A percentile compares a stretch with the other conserved stretches of the same genome.
These are phyloP conservation scores for Chiloscyllium plagiosum DNA, from an alignment of 2,113 vertebrate genomes.

Conservation along the genomic window DNA sequence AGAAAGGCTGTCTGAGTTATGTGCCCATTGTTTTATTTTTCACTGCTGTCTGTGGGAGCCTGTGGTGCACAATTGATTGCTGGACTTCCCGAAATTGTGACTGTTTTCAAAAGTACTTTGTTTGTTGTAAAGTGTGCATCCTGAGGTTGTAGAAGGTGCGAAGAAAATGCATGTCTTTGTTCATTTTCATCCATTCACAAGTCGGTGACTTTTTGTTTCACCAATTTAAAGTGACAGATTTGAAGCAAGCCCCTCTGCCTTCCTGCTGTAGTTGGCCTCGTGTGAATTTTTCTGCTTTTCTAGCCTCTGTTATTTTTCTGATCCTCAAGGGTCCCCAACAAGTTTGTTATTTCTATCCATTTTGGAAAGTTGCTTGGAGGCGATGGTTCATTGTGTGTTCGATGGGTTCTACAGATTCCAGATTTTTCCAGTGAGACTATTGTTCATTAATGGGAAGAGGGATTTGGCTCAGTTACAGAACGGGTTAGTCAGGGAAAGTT, in stretches of 20 bases:
- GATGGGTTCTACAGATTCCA: not conserved
- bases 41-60: no score
- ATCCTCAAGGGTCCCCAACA: not conserved
- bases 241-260: not conserved
- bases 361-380: not conserved
- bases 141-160: no score
- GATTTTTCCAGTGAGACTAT: not conserved
- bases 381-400: not conserved
- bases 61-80: no score
- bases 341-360: not conserved
- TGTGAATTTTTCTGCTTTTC: not conserved
- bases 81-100: no score
- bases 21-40: not conserved
- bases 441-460: not conserved
- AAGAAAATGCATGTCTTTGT: no score
- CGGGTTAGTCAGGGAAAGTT: not conserved
- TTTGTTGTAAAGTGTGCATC: no score
- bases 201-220: no score
- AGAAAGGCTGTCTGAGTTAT: not conserved
- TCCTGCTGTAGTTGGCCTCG: not conserved
- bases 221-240: not conserved
- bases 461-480: not conserved
- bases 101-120: no score
- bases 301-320: not conserved
- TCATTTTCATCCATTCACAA: no score